Conservation (phyloP, 2,113 vertebrate genomes). For the Otolemur garnettii region DNA sequence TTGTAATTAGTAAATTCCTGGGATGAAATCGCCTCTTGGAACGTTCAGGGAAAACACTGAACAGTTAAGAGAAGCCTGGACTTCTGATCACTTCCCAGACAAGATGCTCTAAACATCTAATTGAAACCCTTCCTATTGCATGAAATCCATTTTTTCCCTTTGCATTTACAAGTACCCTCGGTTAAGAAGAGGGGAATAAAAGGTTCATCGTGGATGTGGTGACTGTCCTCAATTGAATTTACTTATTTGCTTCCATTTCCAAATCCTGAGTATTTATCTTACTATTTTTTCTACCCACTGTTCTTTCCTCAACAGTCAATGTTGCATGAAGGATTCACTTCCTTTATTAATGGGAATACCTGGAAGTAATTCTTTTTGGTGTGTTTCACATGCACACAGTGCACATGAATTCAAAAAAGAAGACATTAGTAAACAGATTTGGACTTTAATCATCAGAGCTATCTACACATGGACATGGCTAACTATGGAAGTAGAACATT, state of each 20-base stretch:
- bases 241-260: neutral
- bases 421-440: neutral
- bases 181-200: neutral
- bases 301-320: neutral
- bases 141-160: neutral
- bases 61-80: neutral
- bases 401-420: neutral
- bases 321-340: conserved; percentile 12
- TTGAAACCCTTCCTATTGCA: neutral
- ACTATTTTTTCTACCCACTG: conserved; percentile 36
- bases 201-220: neutral
- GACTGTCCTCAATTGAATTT: conserved; percentile 13
- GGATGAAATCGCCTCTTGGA: neutral
- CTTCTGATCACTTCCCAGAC: neutral
- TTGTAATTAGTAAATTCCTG: neutral
- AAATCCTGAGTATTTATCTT: conserved; percentile 33
- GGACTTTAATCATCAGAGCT: neutral
- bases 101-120: neutral
- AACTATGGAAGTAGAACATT: neutral
- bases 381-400: neutral
- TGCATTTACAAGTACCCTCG: neutral
- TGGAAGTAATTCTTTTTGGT: neutral
- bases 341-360: neutral
- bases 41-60: neutral
- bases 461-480: neutral